phyloP scores from a whole-genome alignment of 2,888 invertebrate genomes.

The Drosophila acutilabella region DNA sequence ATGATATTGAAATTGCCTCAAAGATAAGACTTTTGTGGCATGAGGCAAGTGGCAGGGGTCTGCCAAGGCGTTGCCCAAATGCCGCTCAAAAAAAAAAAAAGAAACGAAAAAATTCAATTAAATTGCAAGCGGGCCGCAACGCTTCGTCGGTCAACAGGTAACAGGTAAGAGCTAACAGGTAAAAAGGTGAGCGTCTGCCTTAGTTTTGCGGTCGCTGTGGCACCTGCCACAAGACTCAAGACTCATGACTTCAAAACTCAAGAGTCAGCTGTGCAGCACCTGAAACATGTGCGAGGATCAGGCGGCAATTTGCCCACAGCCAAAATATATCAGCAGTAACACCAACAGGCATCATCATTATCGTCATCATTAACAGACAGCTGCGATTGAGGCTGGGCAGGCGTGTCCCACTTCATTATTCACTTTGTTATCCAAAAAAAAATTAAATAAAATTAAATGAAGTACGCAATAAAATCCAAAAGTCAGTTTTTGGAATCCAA shows the following conservation, averaged over 20 bases:
- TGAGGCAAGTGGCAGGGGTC: slow-evolving; percentile 10
- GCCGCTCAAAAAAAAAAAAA: slow-evolving; percentile 47
- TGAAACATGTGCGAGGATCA: slow-evolving; percentile 60
- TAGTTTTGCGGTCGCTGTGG: slow-evolving; percentile 61
- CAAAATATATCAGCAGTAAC: slow-evolving; percentile 39
- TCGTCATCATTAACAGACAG: slow-evolving; percentile 37
- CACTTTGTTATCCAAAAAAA: slow-evolving; percentile 35
- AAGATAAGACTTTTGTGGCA: slow-evolving; percentile 46
- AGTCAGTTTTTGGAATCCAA: neutral
- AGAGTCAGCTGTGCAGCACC: slow-evolving; percentile 64
- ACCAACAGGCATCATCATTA: slow-evolving; percentile 22
- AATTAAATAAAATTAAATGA: slow-evolving; percentile 24
- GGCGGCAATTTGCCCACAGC: slow-evolving; percentile 46
- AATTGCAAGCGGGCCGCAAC: slow-evolving; percentile 68
- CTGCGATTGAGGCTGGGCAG: slow-evolving; percentile 50
- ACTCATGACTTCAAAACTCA: slow-evolving; percentile 42
- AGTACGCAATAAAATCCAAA: slow-evolving; percentile 9
- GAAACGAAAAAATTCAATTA: slow-evolving; percentile 70
- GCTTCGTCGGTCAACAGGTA: slow-evolving; percentile 62
- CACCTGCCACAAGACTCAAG: slow-evolving; percentile 68
- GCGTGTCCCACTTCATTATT: slow-evolving; percentile 62
- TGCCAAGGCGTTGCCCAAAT: slow-evolving; percentile 68
- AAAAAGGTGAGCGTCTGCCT: slow-evolving; percentile 47
- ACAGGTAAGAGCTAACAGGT: slow-evolving; percentile 39
- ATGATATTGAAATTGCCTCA: slow-evolving; percentile 57